Evolutionary conservation across 2,113 vertebrate species (phyloP), one percentile per base, ranked within the genome.

Genomic region (Tautogolabrus adspersus): DNA sequence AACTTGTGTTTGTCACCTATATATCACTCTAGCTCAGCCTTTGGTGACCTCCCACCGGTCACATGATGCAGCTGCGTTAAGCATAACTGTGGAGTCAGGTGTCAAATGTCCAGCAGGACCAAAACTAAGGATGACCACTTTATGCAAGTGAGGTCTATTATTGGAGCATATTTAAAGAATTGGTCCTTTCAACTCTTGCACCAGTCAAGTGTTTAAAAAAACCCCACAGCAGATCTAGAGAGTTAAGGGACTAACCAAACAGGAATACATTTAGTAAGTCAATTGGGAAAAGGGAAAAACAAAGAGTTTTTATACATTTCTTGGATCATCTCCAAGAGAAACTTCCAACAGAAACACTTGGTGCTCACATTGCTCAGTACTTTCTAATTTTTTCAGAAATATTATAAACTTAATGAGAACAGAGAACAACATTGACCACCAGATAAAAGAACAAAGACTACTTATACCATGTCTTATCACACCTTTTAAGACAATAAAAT

Each of bases 51-150:
- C 13, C 51, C 7, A 58, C n/a, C 52, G 30, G n/a, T 13, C 19
- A 60, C 19, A 60, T 57, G 5, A 11, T 66, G 15, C 30, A 12
- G 51, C 16, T 21, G 44, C 44, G 42, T 44, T 49, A 44, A 8
- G 51, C 23, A 40, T 15, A 46, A 79, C 59, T 19, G 15, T 21
- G 59, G 75, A 75, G 61, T 89, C 64, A 30, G 44, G 83, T 71
- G 63, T 49, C 47, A 49, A 49, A 49, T 49, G 15, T 72, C 82
- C 46, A 63, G 13, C 34, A 34, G 66, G 37, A 52, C 55, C 60
- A 60, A 70, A 87, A 81, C 83, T 64, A 89, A 75, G 64, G 22
- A 70, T 54, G 64, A 66, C 44, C 22, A 12, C 46, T 62, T 67
- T 65, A 40, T 40, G 15, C 10, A 58, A 73, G 21, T 10, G 37